Base-by-base conservation (phyloP, 2,797 vertebrate genomes). In the Xiphorhynchus erythropygius region DNA sequence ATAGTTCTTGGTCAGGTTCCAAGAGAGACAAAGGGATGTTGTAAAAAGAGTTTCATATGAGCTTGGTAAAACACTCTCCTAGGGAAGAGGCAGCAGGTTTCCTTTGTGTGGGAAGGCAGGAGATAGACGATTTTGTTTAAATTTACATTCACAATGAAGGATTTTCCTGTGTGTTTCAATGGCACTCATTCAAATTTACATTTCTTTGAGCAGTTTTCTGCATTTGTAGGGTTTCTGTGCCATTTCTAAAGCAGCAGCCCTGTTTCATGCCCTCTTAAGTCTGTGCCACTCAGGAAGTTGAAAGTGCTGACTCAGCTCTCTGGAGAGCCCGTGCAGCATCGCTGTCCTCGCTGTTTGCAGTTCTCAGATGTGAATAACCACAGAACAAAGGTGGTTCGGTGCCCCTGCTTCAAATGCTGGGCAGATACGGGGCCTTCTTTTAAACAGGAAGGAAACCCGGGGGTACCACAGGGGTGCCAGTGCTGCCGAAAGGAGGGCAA, bases 21-120 rank as follows among this genome's bases (percentile, higher is more conserved):
- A 96, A 91, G 77, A 96, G 87, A 96, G 96, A 96, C 95, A 94
- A 96, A 96, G 87, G 78, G 87, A 96, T 86, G 95, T 94, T 95
- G 94, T 95, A 94, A 84, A 93, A 89, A 85, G 89, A 95, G 89
- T 94, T 96, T 94, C 85, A 35, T 88, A 53, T 39, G 76, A 89
- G 96, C 91, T 88, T 81, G 94, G 79, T 90, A 90, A 93, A 94
- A 96, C 78, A 70, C 68, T 89, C 89, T 94, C 83, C 56, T 52
- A 89, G 93, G 96, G 96, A 93, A 87, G 84, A 94, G 88, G 83
- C 90, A 78, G 95, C 68, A 70, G 68, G 69, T 93, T 90, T 84
- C 92, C 89, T 96, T 84, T 93, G 89, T 93, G 92, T 56, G 62
- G 79, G 82, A 74, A 92, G 89, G 87, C 89, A 92, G 90, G 89